Base-by-base conservation (phyloP, 2,888 invertebrate genomes). In the Aporophyla lueneburgensis region DNA sequence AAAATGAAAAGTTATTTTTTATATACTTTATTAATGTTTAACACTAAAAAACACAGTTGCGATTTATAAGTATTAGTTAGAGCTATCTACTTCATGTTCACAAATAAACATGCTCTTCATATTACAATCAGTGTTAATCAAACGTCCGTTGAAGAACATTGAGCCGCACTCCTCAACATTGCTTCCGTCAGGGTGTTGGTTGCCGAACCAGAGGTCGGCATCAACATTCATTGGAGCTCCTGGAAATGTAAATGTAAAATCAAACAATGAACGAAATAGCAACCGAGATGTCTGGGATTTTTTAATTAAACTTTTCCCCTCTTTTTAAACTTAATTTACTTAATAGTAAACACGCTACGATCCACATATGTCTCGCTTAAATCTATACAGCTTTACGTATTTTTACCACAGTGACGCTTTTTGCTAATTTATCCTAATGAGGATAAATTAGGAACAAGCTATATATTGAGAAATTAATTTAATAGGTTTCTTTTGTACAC, bases 91-190 rank as follows among this genome's bases (percentile, higher is more conserved):
- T 53, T 53, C 53, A 10, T 56, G 56, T 24, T 56, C 56, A 56
- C 56, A 56, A 56, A 56, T 56, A 1, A 56, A 56, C 24, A 56
- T 24, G 56, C 56, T 24, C 24, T 14, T 56, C 0, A 5, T 56
- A 56, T 14, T 24, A 14, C 56, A 56, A 14, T 56, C 14, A 56
- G 94, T 87, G 78, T 93, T 93, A 74, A 94, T 94, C 0, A 94
- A 87, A 0, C 87, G 81, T 5, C 94, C 95, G 43, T 90, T 88
- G 87, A 91, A 93, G 84, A 93, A 94, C 93, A 95, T 94, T 5
- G 93, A 91, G 59, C 59, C 95, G 70, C 95, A 96, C 9, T 76
- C 81, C 74, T 94, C 93, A 0, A 12, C n/a, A n/a, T 86, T 12
- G 81, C 7, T 88, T 91, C 0, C 88, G 92, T 61, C 61, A 40